phyloP scores from a whole-genome alignment of 2,888 invertebrate species.

The Galeruca laticollis region DNA sequence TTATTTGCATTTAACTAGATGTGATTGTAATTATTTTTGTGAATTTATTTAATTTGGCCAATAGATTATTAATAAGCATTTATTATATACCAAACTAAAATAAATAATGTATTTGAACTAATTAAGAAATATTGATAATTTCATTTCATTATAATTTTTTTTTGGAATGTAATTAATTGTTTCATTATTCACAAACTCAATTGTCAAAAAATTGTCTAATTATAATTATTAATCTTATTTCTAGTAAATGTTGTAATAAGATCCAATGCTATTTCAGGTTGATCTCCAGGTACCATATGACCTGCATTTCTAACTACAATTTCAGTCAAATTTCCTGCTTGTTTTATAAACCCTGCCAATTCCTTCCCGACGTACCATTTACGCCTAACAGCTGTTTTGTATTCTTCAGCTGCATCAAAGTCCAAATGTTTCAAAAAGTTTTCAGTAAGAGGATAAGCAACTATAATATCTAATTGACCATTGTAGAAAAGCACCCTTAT shows the following conservation, averaged over 20 bases:
- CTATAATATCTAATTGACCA: slow-evolving; percentile 90
- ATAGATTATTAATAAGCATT: too few species aligned
- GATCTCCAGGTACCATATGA: slow-evolving; percentile 84
- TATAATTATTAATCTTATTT: slow-evolving; percentile 41
- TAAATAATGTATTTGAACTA: too few species aligned
- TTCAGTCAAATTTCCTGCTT: slow-evolving; percentile 77
- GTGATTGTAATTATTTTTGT: too few species aligned
- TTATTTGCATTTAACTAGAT: too few species aligned
- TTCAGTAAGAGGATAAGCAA: slow-evolving; percentile 85
- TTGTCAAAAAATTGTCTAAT: neutral
- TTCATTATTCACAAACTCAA: too few species aligned
- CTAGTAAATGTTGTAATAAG: slow-evolving; percentile 68
- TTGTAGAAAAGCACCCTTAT: slow-evolving; percentile 69
- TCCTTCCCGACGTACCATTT: slow-evolving; percentile 76
- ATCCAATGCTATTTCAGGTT: slow-evolving; percentile 80
- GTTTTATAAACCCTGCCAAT: slow-evolving; percentile 80
- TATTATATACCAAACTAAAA: too few species aligned
- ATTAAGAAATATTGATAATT: too few species aligned
- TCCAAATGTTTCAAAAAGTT: slow-evolving; percentile 79
- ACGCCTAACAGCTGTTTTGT: slow-evolving; percentile 73
- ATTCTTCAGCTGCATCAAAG: slow-evolving; percentile 75
- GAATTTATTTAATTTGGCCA: too few species aligned
- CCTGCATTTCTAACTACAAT: slow-evolving; percentile 82
- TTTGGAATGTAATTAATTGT: too few species aligned
- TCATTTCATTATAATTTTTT: too few species aligned